Evolutionary conservation across 2,888 invertebrate species (phyloP).

Genomic region (Apodemia zela): DNA sequence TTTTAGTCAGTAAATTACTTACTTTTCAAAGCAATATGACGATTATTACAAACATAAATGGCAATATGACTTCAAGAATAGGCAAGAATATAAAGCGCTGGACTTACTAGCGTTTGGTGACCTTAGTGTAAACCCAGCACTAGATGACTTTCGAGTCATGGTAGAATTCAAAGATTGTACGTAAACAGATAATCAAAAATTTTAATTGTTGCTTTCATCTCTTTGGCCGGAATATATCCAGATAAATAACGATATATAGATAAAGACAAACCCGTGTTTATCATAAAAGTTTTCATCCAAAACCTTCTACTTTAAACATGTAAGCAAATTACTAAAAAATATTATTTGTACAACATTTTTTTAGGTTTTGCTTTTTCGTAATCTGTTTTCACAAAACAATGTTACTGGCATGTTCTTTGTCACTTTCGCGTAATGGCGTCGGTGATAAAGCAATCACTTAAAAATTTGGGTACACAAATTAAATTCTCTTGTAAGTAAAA

Average conservation of each 20-base stretch:
- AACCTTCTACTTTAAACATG: not conserved
- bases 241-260: not conserved
- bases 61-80: no score
- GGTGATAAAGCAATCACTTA: slow-evolving; percentile 13
- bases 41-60: no score
- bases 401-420: slow-evolving; percentile 15
- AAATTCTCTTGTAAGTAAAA: slow-evolving; percentile 2
- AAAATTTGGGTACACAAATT: not conserved
- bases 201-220: no score
- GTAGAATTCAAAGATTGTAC: no score
- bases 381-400: slow-evolving; percentile 15
- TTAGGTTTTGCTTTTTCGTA: not conserved
- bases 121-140: no score
- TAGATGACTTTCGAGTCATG: no score
- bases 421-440: slow-evolving; percentile 9
- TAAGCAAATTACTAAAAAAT: not conserved
- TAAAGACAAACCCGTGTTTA: not conserved
- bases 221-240: not conserved
- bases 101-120: no score
- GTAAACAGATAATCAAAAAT: no score
- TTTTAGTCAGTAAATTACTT: no score
- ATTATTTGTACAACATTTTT: not conserved
- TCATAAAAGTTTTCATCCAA: no score
- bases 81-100: no score
- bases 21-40: no score